Percentiles rank a stretch among this genome's conserved stretches.
phyloP scores from a whole-genome alignment of 2,113 vertebrate genomes.

The Catharus bicknelli region DNA sequence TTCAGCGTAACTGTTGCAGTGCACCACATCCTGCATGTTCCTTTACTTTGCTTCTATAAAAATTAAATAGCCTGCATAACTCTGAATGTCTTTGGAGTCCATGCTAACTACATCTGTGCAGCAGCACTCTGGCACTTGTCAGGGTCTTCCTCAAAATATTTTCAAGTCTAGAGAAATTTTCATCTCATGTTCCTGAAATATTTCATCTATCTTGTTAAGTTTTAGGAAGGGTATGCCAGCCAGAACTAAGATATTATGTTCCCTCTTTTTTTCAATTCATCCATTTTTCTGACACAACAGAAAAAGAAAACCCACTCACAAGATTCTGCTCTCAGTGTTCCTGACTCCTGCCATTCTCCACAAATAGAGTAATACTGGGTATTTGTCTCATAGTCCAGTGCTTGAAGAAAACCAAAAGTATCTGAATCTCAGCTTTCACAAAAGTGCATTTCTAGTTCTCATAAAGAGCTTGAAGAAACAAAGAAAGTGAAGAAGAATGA shows the following conservation, averaged over 20 bases:
- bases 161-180: not conserved
- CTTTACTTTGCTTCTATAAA: not conserved
- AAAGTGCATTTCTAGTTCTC: not conserved
- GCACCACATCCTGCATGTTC: not conserved
- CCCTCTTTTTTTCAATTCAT: not conserved
- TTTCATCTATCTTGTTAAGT: not conserved
- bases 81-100: not conserved
- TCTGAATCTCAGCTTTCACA: not conserved
- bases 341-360: not conserved
- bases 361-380: not conserved
- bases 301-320: accelerated
- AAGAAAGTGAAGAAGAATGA: not conserved
- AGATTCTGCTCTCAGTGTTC: not conserved
- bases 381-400: not conserved
- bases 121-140: not conserved
- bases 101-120: not conserved
- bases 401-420: not conserved
- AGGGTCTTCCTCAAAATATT: not conserved
- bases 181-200: not conserved
- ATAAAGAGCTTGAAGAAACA: not conserved
- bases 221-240: not conserved
- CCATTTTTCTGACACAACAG: not conserved
- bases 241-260: not conserved
- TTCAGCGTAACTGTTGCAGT: not conserved
- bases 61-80: not conserved